Base-by-base conservation (phyloP, 2,113 vertebrate species). In the Rhombomys opimus region DNA sequence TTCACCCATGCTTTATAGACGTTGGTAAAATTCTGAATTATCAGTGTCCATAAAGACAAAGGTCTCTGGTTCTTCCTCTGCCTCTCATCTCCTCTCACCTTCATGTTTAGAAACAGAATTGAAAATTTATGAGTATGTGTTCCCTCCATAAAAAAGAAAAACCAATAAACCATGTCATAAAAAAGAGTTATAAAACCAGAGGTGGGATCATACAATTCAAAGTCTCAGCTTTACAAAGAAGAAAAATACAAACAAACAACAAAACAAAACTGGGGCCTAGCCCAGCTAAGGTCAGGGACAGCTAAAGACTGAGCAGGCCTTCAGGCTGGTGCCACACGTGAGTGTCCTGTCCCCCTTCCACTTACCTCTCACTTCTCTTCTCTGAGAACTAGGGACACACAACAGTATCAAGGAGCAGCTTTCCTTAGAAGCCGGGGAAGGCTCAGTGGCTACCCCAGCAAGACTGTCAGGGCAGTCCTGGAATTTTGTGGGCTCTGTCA, bases 111-210 rank as follows among this genome's bases (percentile, higher is more conserved):
- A 90, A 91, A 88, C 12, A 22, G 30, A 87, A 54, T 73, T 22
- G 12, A 30, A 92, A 61, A 65, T 95, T 95, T 95, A 89, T 76
- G 27, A 95, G 89, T 41, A 50, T 75, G 32, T 90, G 32, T 84
- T 94, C 86, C 32, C 17, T 80, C 86, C 72, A 35, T 78, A 65
- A 90, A 89, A n/a, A 95, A 41, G 82, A 92, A 96, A 97, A 95
- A 32, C 20, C 13, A 92, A 76, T 94, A 78, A 86, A 75, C 25
- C 65, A 4, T 89, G 9, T 82, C 41, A 89, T 89, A 65, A 93
- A 93, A 88, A 82, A 67, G 18, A 84, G 52, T 32, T 46, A 90
- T 87, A 86, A 93, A 88, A 95, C 77, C 86, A 89, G 22, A 92
- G 25, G 32, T 91, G 41, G 32, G 5, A 93, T 9, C 46, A 70